A percentile compares a stretch with the other conserved stretches of the same genome.
phyloP scores from a whole-genome alignment of 1,140 invertebrate genomes.

The Pseudobourletiella spinata region DNA sequence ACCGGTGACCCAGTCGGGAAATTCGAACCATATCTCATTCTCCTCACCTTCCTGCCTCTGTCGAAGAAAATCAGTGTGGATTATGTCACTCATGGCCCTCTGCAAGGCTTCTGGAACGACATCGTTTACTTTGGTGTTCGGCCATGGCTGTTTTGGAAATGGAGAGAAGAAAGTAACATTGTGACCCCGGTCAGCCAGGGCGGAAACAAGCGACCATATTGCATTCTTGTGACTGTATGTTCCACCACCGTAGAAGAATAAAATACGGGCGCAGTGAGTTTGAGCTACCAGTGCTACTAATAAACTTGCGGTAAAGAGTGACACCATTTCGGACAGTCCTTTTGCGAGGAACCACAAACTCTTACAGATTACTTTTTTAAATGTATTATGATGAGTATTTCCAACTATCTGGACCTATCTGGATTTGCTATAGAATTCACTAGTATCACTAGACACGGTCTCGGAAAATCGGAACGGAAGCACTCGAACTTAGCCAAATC shows the following conservation, averaged over 20 bases:
- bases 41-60: background rate
- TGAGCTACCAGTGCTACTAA: no score
- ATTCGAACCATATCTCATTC: constrained; percentile 4
- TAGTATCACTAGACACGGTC: no score
- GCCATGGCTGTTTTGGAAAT: constrained; percentile 10
- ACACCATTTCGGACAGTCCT: no score
- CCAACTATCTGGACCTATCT: no score
- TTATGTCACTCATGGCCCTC: background rate
- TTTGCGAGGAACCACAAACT: no score
- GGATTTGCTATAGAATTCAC: no score
- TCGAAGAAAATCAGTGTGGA: background rate
- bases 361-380: no score
- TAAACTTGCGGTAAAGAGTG: no score
- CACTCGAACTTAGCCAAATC: no score
- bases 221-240: constrained; percentile 20
- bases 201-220: constrained; percentile 8
- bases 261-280: no score
- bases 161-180: constrained; percentile 22
- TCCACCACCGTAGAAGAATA: constrained; percentile 14
- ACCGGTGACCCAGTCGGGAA: background rate
- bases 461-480: no score
- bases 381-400: no score
- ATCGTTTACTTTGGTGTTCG: constrained; percentile 5
- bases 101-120: constrained; percentile 5
- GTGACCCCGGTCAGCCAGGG: constrained; percentile 17